phyloP scores from a whole-genome alignment of 2,113 vertebrate species.

The Ictalurus punctatus region DNA sequence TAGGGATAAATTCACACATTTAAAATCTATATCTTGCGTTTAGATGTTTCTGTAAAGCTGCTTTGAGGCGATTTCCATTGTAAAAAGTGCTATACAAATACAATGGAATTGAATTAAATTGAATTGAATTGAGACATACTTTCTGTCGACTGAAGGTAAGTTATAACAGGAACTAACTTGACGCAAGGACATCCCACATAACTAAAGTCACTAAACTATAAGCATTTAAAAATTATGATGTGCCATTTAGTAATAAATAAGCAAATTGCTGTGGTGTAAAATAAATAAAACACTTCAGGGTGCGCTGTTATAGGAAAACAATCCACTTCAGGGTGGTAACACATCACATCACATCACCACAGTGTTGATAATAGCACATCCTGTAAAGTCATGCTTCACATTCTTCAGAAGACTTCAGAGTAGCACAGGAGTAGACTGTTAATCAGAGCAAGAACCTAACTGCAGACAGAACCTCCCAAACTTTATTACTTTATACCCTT shows the following conservation, averaged over 20 bases:
- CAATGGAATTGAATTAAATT: too few relatives aligned
- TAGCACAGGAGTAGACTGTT: background rate
- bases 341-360: background rate
- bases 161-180: background rate
- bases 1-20: too few relatives aligned
- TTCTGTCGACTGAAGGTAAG: background rate
- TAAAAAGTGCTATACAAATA: too few relatives aligned
- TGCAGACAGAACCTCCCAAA: background rate
- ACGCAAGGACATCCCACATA: background rate
- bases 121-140: background rate
- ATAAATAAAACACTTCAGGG: background rate
- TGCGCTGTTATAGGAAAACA: background rate
- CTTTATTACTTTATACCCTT: background rate
- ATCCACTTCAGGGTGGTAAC: background rate
- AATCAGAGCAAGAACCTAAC: background rate
- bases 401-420: background rate
- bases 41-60: too few relatives aligned
- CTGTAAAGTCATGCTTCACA: background rate
- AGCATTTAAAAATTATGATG: background rate
- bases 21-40: too few relatives aligned
- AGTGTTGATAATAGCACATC: background rate
- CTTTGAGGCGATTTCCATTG: too few relatives aligned
- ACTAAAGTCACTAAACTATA: background rate
- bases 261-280: background rate
- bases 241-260: background rate